Base-by-base conservation (phyloP, 2,113 vertebrate genomes). In the Andinoacara biseriatus region DNA sequence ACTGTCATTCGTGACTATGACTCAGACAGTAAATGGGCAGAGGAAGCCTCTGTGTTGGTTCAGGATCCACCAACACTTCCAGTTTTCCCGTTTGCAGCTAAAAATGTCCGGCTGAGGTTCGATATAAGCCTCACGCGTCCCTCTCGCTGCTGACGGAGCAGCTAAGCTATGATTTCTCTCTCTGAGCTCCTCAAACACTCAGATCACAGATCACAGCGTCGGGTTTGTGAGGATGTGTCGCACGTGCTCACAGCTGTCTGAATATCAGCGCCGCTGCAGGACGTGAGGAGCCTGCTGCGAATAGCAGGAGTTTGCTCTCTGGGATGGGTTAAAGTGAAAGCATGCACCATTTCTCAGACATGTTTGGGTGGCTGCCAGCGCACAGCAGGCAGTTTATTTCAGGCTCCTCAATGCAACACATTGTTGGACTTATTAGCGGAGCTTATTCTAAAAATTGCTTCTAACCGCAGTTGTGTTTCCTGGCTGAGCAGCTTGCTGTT, bases 81-180 rank as follows among this genome's bases (percentile, higher is more conserved):
- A 7, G 8, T 13, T 63, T 5, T 65, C 2, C 7, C 2, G 61
- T 40, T 40, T 43, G 9, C n/a, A 43, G 35, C 13, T 7, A 14
- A 15, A 46, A 46, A 46, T 5, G 43, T 15, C 13, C 14, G n/a
- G 11, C 9, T 65, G 8, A n/a, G 35, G 62, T 67, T 65, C 62
- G 24, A n/a, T 46, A 18, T 69, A 0, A 69, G 49, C 65, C 33
- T 33, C 33, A 33, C 33, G 5, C 1, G 3, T 67, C 0, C 17
- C 38, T 65, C n/a, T 26, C 57, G 24, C 14, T 46, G 38, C 38
- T 49, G 24, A 69, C 18, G 24, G 15, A 69, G 46, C 65, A 13
- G 49, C 31, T 69, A 49, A 69, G 43, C 29, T 46, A 1, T 40
- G 38, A 46, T 67, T 0, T 49, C 52, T 54, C 3, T 54, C 3